Base-by-base conservation (phyloP, 2,888 invertebrate genomes). In the Zaprionus bogoriensis region DNA sequence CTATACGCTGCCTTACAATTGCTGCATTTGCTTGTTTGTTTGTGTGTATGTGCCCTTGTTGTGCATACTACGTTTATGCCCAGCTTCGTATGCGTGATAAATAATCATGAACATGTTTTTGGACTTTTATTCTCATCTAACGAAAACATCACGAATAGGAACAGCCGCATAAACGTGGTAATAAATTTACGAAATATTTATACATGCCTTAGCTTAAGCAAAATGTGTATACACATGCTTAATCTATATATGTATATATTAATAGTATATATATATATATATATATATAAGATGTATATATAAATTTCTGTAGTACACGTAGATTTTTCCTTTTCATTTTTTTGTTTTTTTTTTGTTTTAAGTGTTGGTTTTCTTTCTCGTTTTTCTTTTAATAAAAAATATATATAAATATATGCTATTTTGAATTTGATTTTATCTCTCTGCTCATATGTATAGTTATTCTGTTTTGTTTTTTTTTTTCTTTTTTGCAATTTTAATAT, bases 401-500 rank as follows among this genome's bases (percentile, higher is more conserved):
- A 87, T 81, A 81, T 85, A 84, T 81, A 81, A 81, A 81, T 74
- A 87, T 84, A 81, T 77, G 74, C 82, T 81, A 85, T 74, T 85
- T 77, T 84, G 62, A 72, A 87, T 87, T 87, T 87, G 81, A 84
- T 81, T 83, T 81, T 81, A 84, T 80, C 80, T 78, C 77, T 78
- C 84, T 80, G 87, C 77, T 83, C 80, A 80, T 80, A 80, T 80
- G 80, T 80, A 80, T 86, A 86, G 81, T 83, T 77, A 69, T 75
- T 78, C 72, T 61, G n/a, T n/a, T n/a, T n/a, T n/a, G n/a, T n/a
- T n/a, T n/a, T n/a, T n/a, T n/a, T n/a, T n/a, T n/a, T n/a, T n/a
- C 70, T 54, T 62, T 48, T 52, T 32, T 45, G 14, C 9, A 9
- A 45, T 52, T 51, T 68, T 52, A 53, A 32, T 41, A n/a, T 28